Base-by-base conservation (phyloP, 2,888 invertebrate genomes). In the Patella pellucida region DNA sequence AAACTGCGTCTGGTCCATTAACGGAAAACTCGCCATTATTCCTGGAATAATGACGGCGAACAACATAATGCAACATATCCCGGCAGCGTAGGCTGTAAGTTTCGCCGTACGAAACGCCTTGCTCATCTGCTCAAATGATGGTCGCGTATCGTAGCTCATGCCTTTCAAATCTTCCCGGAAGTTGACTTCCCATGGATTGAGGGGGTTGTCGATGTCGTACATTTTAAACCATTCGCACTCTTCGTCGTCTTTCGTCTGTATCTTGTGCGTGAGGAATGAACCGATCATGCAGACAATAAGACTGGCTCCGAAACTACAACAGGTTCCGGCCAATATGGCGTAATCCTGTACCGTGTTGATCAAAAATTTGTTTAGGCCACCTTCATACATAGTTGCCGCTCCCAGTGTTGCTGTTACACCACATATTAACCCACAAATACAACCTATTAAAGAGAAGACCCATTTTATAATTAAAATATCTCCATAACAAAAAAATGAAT, bases 171-270 rank as follows among this genome's bases (percentile, higher is more conserved):
- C 88, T 50, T 86, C 88, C 12, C 85, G 78, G 74, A 83, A 87
- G 71, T 86, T 84, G n/a, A 84, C 71, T 70, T 87, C 87, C 88
- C 88, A 88, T 5, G 88, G 88, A 72, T 87, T 86, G 0, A 88
- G 80, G 1, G 87, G 88, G 76, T 88, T 88, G 76, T 88, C 88
- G 31, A 88, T 88, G 78, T 87, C 86, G 72, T 86, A 87, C 84
- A 88, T 85, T 75, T 88, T 88, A 78, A 86, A 85, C 88, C 88
- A 88, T 79, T 88, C 88, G 56, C 74, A 68, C 67, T 86, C 82
- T 70, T 80, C 85, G 69, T 85, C 85, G 19, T 85, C 82, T 11
- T 76, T 73, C 16, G 70, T 69, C 69, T 82, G 79, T 52, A 87
- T 86, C 9, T 79, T 72, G 77, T 87, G 85, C 12, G 88, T 87